Base-by-base conservation (phyloP, 2,113 vertebrate species). In the Hiodon tergisus region DNA sequence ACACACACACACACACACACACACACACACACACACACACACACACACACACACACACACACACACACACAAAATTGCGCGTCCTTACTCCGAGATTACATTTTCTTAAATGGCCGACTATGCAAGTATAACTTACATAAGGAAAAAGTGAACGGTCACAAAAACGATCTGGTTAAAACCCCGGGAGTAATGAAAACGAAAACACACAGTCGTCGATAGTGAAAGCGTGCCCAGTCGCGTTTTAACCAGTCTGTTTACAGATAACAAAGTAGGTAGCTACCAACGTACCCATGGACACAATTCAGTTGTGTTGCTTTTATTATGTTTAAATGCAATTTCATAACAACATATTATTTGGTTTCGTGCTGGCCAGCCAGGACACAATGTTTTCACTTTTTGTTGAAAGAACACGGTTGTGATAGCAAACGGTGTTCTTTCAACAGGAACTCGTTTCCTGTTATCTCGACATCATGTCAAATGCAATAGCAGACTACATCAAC, bases 391-490 rank as follows among this genome's bases (percentile, higher is more conserved):
- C 31, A 31, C 31, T 14, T 9, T 47, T 6, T 69, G 68, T 47
- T 69, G 67, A 55, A 69, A 65, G 5, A 46, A 65, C 17, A 50
- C 14, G 7, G 54, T 14, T 69, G 51, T 69, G 50, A 13, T 52
- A 48, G 67, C 46, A 69, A 69, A n/a, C n/a, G 6, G 11, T 31
- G 31, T 31, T 31, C 31, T 31, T 31, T 31, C 31, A 31, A 31
- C 31, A 31, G 31, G 31, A 31, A 31, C 51, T 69, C n/a, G 68
- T 31, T 69, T 69, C 68, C 68, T 69, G 68, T 69, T 69, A 69
- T 55, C 68, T 11, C 52, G 13, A 14, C 67, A 13, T 53, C 16
- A 52, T n/a, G 4, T 16, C 55, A 52, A 31, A 31, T 6, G 16
- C 52, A 55, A 17, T 6, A 14, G 62, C 31, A 31, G 31, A 31